Base-by-base conservation (phyloP, 2,888 invertebrate genomes). In the Argynnis bischoffii region DNA sequence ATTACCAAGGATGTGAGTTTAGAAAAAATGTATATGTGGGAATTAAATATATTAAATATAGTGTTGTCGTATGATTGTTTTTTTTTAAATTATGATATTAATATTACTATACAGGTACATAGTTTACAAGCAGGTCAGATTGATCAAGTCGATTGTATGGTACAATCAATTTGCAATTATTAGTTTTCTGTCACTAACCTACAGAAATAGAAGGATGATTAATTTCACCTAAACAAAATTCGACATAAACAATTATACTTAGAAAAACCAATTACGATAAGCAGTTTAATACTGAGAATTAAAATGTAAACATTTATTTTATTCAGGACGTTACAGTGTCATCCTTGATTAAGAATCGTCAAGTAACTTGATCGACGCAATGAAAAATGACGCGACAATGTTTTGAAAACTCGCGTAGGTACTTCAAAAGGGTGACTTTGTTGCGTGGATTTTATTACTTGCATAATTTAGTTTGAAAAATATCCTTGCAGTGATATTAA, bases 351-450 rank as follows among this genome's bases (percentile, higher is more conserved):
- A 56, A 55, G 47, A 63, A 55, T 70, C 71, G 78, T 83, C 67
- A 70, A 69, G 64, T 66, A 59, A 66, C 70, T 87, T 90, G 91
- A 92, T 92, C 92, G 92, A 92, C 84, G 91, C 89, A 87, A 89
- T 91, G 92, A 92, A 88, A 91, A 92, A 92, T 92, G 92, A 91
- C 77, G 89, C 89, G 89, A 90, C 86, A 90, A 90, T 86, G 87
- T 91, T 91, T 87, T 89, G 91, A 91, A 87, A 90, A 91, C 90
- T 90, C 84, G 86, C 87, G 84, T 41, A 8, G 35, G 35, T 85
- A 80, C 85, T 85, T 74, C 74, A 83, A 80, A 80, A 81, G 82
- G 84, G 82, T 80, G 78, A 81, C 83, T 82, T 82, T 85, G 86
- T 82, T 80, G 82, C 75, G 75, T 80, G 81, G 80, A 82, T 84